These are phyloP conservation scores for Poeciliopsis turrubarensis DNA, from an alignment of 2,113 vertebrate genomes.

Conservation along the genomic window DNA sequence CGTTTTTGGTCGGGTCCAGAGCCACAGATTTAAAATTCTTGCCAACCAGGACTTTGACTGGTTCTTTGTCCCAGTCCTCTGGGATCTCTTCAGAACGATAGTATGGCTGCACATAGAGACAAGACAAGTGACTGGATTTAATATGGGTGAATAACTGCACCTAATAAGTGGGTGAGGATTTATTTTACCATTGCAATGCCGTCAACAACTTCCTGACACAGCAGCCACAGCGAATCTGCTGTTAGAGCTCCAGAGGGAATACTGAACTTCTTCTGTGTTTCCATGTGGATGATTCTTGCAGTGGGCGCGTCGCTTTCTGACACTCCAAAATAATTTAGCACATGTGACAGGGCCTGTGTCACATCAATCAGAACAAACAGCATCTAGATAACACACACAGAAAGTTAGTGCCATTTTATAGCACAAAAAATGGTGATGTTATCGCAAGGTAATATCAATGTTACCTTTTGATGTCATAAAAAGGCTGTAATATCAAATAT, in stretches of 20 bases:
- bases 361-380: constrained; percentile 87
- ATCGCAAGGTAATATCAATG: too few species aligned
- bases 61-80: constrained; percentile 86
- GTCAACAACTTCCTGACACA: constrained; percentile 80
- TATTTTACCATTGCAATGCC: constrained; percentile 83
- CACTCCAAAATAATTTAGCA: constrained; percentile 88
- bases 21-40: constrained; percentile 92
- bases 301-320: constrained; percentile 75
- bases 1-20: constrained; percentile 88
- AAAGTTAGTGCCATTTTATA: not conserved
- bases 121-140: not conserved
- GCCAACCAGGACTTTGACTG: constrained; percentile 90
- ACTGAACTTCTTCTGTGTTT: constrained; percentile 84
- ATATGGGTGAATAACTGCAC: not conserved
- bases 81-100: constrained; percentile 85
- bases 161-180: not conserved
- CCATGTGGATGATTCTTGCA: constrained; percentile 82
- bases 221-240: constrained; percentile 41
- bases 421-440: too few species aligned
- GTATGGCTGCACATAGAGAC: constrained; percentile 78
- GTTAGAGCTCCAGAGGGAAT: constrained; percentile 54
- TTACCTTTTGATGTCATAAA: too few species aligned
- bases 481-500: too few species aligned
- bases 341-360: constrained; percentile 37
- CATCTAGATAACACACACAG: constrained; percentile 70